Evolutionary conservation across 2,113 vertebrate species (phyloP), one percentile per base, ranked within the genome.

Genomic region (Recurvirostra avosetta): DNA sequence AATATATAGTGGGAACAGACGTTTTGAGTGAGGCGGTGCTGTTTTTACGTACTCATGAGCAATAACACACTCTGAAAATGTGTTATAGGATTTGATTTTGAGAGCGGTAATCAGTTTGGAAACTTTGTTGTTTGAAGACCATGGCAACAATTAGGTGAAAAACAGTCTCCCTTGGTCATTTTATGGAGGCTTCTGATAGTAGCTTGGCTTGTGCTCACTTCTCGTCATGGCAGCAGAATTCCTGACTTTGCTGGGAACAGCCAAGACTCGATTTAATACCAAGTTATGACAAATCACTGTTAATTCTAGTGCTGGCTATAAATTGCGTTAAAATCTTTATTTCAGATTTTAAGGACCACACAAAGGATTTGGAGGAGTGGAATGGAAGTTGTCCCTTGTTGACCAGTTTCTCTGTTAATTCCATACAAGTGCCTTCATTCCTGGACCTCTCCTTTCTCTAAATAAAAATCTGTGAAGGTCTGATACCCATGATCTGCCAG

Each of bases 211-310:
- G 88, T 94, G 93, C 94, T 96, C 85, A 90, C 92, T 93, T 78
- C 68, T 55, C 86, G 21, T 49, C 36, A 74, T 59, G 41, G 19
- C 84, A 56, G 49, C 40, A 86, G 93, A 97, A 97, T 61, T 94
- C 96, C 96, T 97, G 96, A 98, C 96, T 90, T 97, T 82, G 45
- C 85, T 94, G 78, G 86, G 87, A 91, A 75, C 12, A 29, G 55
- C 73, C 76, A 70, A 52, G 67, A 67, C 79, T 67, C 90, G 17
- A 9, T 95, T 95, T 92, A 73, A 81, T 81, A 91, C 61, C 81
- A 89, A 84, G 84, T 96, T 97, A 94, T 30, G 80, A 75, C 87
- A 96, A 96, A 98, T 82, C 91, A 79, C 66, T 50, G n/a, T 22
- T 80, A 89, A 92, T 94, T 95, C 92, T 94, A 90, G 81, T 56